Base-by-base conservation (phyloP, 2,888 invertebrate species). In the Neuroscelio doddi region DNA sequence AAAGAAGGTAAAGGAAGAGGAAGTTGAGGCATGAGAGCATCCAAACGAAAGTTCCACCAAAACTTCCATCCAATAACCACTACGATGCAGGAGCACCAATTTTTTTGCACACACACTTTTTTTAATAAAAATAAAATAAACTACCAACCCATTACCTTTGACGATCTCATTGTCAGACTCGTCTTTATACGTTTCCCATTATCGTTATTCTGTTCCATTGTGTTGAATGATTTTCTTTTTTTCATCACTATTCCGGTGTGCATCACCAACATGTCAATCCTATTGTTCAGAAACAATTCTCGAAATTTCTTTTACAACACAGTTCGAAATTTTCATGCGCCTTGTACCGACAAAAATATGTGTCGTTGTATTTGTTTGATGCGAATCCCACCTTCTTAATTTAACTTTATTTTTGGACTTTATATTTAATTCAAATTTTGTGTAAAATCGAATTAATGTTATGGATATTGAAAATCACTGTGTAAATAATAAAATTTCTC, bases 1-100 rank as follows among this genome's bases (percentile, higher is more conserved):
- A 87, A 89, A 90, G 88, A 93, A 94, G 92, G 90, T 90, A 88
- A 92, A 92, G 89, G 93, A 92, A 88, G 94, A 92, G 86, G 91
- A 91, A 86, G 90, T 90, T 86, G 93, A 94, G 88, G 93, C 93
- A 91, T 93, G 91, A 93, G 86, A 73, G 69, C 52, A 61, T 38
- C 61, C 52, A 47, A 62, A 57, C 10, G 51, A 64, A 61, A 63
- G 49, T 58, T 70, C 52, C 64, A 57, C 61, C 47, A 44, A 64
- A 46, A 62, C 67, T 44, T 71, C 41, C 59, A 57, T 65, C 49
- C 59, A 55, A 65, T 64, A 61, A 66, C 61, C 49, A 57, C 62
- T 64, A 45, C 59, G 46, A 51, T 45, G 64, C 55, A 44, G 59
- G 59, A 51, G 44, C 58, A 24, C 41, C 8, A 17, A 24, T 21